These are phyloP conservation scores for Dryoscopus gambensis DNA, from an alignment of 2,113 vertebrate species.

Conservation along the genomic window DNA sequence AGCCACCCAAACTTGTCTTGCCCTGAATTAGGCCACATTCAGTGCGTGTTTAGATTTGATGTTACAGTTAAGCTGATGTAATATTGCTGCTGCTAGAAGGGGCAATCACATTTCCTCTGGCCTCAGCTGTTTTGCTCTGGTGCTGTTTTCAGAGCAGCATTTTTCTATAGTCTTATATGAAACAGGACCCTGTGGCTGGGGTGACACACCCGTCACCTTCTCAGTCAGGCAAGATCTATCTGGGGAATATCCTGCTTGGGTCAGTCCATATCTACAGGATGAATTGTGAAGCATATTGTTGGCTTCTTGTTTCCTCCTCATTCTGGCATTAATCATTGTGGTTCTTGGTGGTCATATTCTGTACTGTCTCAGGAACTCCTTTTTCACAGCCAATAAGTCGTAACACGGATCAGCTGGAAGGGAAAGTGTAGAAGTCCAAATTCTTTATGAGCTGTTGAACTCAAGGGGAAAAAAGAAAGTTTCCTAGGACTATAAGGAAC, in stretches of 20 bases:
- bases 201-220: not conserved
- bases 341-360: conserved; percentile 30
- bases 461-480: not conserved
- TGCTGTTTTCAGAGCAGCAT: not conserved
- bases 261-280: not conserved
- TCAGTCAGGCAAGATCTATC: not conserved
- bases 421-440: conserved; percentile 9
- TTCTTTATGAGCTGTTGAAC: conserved; percentile 55
- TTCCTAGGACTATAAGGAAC: not conserved
- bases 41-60: not conserved
- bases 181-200: not conserved
- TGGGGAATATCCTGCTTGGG: not conserved
- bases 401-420: conserved; percentile 40
- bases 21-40: not conserved
- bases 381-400: conserved; percentile 53
- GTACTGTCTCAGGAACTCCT: conserved; percentile 25
- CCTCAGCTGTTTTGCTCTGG: not conserved
- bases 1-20: not conserved
- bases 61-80: not conserved
- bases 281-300: not conserved
- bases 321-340: conserved; percentile 7
- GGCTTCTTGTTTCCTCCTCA: conserved; percentile 21
- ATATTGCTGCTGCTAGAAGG: not conserved
- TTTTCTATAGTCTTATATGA: not conserved
- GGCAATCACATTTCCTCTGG: not conserved